Base-by-base conservation (phyloP, 2,888 invertebrate genomes). In the Glyphotaelius pellucidus region DNA sequence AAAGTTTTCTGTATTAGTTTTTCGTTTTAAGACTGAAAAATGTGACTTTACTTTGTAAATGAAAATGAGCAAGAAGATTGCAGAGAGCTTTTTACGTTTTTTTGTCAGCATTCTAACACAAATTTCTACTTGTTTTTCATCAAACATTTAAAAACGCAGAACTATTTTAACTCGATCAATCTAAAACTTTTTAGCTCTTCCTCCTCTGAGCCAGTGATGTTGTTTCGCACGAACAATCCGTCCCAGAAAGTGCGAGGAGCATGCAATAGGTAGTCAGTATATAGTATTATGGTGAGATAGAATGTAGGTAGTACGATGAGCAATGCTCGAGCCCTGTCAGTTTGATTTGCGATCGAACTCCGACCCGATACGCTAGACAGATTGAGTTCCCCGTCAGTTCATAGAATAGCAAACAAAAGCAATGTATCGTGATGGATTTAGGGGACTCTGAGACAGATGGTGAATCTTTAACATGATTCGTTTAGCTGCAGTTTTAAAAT, bases 291-390 rank as follows among this genome's bases (percentile, higher is more conserved):
- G 25, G 25, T 25, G 32, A 81, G 81, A 19, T 19, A 25, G 32
- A 4, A 32, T 12, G 30, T 30, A 31, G 81, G 30, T 80, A 25
- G 80, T 80, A 19, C 14, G 15, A 47, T 19, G 67, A 81, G 31
- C 31, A 32, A 81, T 81, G 81, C 32, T 81, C 81, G 67, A 32
- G 14, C 31, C 31, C 32, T 81, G 81, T 81, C 81, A 81, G 32
- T 81, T 81, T 81, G 81, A 81, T 81, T 81, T 81, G 81, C 32
- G 81, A 81, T 32, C 31, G 81, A 81, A 14, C 81, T 81, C 81
- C 81, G 32, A 81, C 81, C 31, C 80, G 19, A 31, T 32, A 32
- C 81, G 67, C 25, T 67, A 81, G 81, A 81, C 81, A 81, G 81
- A 81, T 81, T 81, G 81, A 81, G 32, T 81, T 81, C 32, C 81